These are phyloP conservation scores for Pyrrhosoma nymphula DNA, from an alignment of 2,888 invertebrate genomes.

Conservation along the genomic window DNA sequence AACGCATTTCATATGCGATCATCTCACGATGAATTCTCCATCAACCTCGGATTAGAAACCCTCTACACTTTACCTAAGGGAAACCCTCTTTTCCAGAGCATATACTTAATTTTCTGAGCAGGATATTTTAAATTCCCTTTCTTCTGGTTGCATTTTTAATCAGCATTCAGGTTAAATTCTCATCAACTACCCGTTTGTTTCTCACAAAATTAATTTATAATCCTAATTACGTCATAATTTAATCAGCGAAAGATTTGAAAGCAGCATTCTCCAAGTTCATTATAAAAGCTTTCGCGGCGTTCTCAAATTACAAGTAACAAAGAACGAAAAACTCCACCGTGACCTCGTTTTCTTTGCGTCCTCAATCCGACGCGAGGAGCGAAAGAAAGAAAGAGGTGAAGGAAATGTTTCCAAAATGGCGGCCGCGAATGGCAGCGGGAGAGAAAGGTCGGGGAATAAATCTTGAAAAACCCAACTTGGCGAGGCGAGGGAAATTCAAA, in stretches of 20 bases:
- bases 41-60: too few relatives aligned
- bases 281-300: background rate
- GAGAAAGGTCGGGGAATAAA: background rate
- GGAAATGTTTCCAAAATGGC: constrained; percentile 29
- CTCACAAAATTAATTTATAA: background rate
- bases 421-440: background rate
- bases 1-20: too few relatives aligned
- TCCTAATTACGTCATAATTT: background rate
- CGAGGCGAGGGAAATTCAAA: background rate
- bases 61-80: too few relatives aligned
- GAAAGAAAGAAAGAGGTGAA: background rate
- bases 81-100: too few relatives aligned
- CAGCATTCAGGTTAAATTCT: too few relatives aligned
- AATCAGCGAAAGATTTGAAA: background rate
- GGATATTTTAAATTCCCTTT: too few relatives aligned
- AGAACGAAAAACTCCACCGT: background rate
- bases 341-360: background rate
- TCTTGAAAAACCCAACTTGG: constrained; percentile 4
- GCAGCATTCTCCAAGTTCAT: background rate
- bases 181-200: background rate
- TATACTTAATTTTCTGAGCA: too few relatives aligned
- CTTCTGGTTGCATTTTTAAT: too few relatives aligned
- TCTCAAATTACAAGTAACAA: background rate
- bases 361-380: background rate
- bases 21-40: too few relatives aligned